Evolutionary conservation across 1,140 invertebrate species (phyloP).

Genomic region (Papilio polyxenes): DNA sequence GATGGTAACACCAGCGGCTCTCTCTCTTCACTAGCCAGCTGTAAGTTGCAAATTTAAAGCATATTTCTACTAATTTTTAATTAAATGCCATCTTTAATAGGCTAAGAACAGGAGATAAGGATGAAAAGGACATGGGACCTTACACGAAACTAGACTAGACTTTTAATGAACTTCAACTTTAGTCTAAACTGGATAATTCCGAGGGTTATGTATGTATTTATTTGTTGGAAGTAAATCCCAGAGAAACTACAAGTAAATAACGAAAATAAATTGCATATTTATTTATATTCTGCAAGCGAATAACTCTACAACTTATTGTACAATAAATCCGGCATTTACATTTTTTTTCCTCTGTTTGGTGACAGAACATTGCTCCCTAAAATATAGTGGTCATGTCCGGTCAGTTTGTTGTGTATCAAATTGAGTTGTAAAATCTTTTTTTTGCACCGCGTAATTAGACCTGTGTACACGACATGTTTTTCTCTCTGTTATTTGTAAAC

Average conservation of each 20-base stretch:
- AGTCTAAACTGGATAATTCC: no score
- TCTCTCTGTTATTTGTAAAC: neutral
- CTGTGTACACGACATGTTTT: neutral
- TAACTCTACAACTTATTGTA: constrained; percentile 16
- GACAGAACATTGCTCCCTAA: constrained; percentile 8
- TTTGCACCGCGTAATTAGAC: constrained; percentile 1
- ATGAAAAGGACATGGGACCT: no score
- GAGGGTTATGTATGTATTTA: no score
- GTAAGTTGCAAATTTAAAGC: constrained; percentile 77
- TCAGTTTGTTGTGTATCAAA: constrained; percentile 20
- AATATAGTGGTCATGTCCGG: constrained; percentile 24
- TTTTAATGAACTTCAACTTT: no score
- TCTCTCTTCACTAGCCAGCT: constrained; percentile 94
- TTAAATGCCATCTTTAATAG: no score
- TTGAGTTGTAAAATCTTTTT: constrained; percentile 24
- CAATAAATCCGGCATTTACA: constrained; percentile 32
- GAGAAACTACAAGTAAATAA: neutral
- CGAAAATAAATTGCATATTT: neutral
- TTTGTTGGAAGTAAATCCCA: no score
- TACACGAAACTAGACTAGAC: no score
- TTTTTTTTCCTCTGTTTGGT: neutral
- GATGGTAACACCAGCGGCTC: constrained; percentile 95
- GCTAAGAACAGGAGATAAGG: no score
- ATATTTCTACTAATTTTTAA: no score
- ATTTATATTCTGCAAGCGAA: neutral